A percentile compares a stretch with the other conserved stretches of the same genome.
These are phyloP conservation scores for Platalea minor DNA, from an alignment of 2,797 vertebrate species.

Conservation along the genomic window DNA sequence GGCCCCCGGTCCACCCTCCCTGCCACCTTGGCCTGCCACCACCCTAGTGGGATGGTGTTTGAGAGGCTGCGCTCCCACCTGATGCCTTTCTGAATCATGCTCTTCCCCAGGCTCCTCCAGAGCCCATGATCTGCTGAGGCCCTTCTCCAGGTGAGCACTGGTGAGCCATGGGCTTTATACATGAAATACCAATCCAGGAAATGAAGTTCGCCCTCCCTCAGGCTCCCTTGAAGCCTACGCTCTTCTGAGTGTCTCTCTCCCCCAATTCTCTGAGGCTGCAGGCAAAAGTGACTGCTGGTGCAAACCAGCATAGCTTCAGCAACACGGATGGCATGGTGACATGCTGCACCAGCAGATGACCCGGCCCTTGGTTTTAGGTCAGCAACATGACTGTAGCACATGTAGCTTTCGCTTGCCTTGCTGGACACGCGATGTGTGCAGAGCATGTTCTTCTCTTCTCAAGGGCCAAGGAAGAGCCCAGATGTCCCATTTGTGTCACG, in stretches of 20 bases:
- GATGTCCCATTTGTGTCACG: not conserved
- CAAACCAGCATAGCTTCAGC: not conserved
- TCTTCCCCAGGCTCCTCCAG: not conserved
- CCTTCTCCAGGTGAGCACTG: not conserved
- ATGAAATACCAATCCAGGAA: not conserved
- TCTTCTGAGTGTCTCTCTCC: not conserved
- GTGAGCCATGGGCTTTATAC: not conserved
- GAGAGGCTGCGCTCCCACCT: not conserved
- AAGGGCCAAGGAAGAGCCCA: not conserved
- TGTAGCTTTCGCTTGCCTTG: not conserved
- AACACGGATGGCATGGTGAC: fast-evolving
- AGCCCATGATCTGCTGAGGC: not conserved
- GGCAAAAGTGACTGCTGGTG: not conserved
- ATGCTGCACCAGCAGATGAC: not conserved
- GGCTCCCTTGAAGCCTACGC: not conserved
- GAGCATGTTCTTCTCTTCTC: fast-evolving
- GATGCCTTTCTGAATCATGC: not conserved
- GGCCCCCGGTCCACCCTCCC: fast-evolving
- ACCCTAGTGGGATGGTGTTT: fast-evolving
- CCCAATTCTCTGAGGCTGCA: not conserved
- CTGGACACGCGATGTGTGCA: fast-evolving
- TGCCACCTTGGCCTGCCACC: not conserved
- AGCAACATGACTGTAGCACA: not conserved
- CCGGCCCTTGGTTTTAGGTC: not conserved
- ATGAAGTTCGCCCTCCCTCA: not conserved